phyloP scores from a whole-genome alignment of 2,888 invertebrate species.

The Perizoma affinitatum region DNA sequence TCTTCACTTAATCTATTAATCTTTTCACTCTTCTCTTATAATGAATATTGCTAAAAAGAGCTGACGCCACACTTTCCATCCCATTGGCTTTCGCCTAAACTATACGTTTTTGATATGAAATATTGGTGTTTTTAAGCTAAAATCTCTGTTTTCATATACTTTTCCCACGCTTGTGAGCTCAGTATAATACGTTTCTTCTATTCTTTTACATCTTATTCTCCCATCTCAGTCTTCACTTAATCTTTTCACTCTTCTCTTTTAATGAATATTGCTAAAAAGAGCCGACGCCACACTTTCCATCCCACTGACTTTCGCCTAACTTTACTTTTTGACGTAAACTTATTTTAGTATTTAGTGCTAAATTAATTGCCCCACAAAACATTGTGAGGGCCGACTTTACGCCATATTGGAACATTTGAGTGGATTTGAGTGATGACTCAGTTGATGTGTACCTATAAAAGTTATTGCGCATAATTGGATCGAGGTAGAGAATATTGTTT shows the following conservation, averaged over 20 bases:
- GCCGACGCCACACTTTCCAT: constrained; percentile 19
- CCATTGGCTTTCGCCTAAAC: constrained; percentile 48
- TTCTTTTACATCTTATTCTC: too few species aligned
- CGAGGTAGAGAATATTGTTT: constrained; percentile 20
- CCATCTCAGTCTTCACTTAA: too few species aligned
- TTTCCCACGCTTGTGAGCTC: too few species aligned
- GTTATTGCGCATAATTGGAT: constrained; percentile 42
- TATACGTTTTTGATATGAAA: constrained; percentile 41
- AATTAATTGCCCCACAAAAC: constrained; percentile 73
- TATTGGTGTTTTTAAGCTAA: too few species aligned
- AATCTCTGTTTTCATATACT: too few species aligned
- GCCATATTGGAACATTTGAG: constrained; percentile 60
- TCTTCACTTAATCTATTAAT: too few species aligned
- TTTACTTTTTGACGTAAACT: constrained; percentile 57
- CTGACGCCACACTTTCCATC: constrained; percentile 19
- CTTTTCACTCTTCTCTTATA: too few species aligned
- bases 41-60: constrained; percentile 10
- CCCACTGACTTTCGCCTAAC: constrained; percentile 47
- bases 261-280: constrained; percentile 7
- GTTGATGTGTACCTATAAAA: constrained; percentile 44
- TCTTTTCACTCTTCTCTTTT: too few species aligned
- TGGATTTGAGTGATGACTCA: constrained; percentile 36
- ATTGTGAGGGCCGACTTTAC: constrained; percentile 52
- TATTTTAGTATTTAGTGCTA: constrained; percentile 76
- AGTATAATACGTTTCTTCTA: too few species aligned